Evolutionary conservation across 2,797 vertebrate species (phyloP).

Genomic region (Lagodon rhomboides): DNA sequence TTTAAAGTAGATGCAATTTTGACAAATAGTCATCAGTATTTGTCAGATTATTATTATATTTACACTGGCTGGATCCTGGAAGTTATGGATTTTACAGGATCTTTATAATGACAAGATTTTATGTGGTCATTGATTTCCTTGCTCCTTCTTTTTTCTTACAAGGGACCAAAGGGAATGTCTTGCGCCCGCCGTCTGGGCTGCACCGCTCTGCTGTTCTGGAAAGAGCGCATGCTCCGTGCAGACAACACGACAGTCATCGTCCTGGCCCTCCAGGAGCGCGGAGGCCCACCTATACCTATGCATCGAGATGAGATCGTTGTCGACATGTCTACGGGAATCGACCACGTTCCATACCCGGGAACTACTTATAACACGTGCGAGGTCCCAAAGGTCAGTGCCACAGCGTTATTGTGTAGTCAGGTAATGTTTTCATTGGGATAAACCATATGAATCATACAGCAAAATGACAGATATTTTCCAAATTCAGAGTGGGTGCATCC

Average conservation of each 20-base stretch:
- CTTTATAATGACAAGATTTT: not conserved
- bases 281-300: constrained; percentile 80
- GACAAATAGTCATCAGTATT: no score
- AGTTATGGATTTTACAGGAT: not conserved
- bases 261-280: constrained; percentile 89
- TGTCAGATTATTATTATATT: not conserved
- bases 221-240: constrained; percentile 96
- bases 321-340: constrained; percentile 90
- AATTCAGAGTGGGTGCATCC: constrained; percentile 28
- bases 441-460: constrained; percentile 3
- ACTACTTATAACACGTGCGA: constrained; percentile 89
- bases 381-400: constrained; percentile 71
- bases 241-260: constrained; percentile 98
- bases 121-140: not conserved
- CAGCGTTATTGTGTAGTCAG: not conserved
- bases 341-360: constrained; percentile 85
- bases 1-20: no score
- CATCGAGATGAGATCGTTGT: constrained; percentile 92
- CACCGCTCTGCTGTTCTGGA: constrained; percentile 94
- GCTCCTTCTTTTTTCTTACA: not conserved
- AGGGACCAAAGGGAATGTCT: constrained; percentile 94
- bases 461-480: constrained; percentile 37
- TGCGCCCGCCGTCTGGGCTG: constrained; percentile 93
- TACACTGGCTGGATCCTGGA: not conserved
- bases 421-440: constrained; percentile 6